Conservation (phyloP, 2,797 vertebrate genomes). For the Heliangelus exortis region DNA sequence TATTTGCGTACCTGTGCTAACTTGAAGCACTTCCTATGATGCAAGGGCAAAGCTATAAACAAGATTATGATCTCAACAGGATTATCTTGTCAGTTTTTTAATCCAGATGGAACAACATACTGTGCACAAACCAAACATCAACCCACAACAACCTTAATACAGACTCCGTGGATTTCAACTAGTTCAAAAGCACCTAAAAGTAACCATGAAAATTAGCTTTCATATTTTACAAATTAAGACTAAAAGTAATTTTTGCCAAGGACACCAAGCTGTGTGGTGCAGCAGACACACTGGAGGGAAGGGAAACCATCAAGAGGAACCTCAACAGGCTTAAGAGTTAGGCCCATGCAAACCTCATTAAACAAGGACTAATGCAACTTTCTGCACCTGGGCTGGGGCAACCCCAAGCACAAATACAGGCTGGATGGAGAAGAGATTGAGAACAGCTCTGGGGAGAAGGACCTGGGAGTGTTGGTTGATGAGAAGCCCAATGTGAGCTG, state of each 20-base stretch:
- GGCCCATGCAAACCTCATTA: too few relatives aligned
- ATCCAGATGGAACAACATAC: not conserved
- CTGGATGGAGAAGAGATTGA: too few relatives aligned
- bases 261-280: too few relatives aligned
- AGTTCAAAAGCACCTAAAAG: not conserved
- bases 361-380: too few relatives aligned
- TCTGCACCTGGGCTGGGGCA: too few relatives aligned
- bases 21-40: not conserved
- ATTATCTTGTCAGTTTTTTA: constrained; percentile 25
- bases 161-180: not conserved
- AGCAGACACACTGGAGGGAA: too few relatives aligned
- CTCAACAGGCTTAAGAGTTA: too few relatives aligned
- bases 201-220: not conserved
- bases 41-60: constrained; percentile 7
- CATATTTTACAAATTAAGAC: not conserved
- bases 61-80: constrained; percentile 30
- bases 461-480: too few relatives aligned
- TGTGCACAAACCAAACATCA: not conserved
- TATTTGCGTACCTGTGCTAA: not conserved
- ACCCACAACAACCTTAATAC: not conserved
- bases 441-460: too few relatives aligned
- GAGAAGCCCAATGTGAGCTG: too few relatives aligned
- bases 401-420: too few relatives aligned
- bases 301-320: too few relatives aligned
- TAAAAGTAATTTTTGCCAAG: not conserved